Evolutionary conservation across 2,888 invertebrate species (phyloP).

Genomic region (Myopa tessellatipennis): DNA sequence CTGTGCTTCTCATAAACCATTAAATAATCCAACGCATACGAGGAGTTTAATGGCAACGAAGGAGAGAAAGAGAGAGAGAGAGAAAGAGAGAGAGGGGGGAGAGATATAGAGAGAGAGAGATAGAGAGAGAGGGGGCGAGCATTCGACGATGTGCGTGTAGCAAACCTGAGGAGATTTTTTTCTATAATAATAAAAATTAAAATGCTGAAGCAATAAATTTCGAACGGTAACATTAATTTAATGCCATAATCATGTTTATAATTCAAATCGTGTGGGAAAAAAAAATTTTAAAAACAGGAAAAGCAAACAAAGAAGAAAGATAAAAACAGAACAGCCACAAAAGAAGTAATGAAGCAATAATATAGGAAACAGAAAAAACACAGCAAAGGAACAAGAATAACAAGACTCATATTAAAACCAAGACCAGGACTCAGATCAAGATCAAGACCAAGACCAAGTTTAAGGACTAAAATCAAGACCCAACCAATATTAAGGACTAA

Average conservation of each 20-base stretch:
- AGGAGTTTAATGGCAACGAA: background rate
- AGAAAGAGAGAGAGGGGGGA: too few species aligned
- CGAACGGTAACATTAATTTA: slow-evolving; percentile 44
- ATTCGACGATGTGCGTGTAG: too few species aligned
- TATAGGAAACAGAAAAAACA: background rate
- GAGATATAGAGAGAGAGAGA: too few species aligned
- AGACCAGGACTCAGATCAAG: too few species aligned
- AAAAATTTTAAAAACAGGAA: slow-evolving; percentile 25
- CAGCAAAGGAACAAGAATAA: background rate
- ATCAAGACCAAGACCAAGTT: too few species aligned
- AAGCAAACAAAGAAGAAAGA: background rate
- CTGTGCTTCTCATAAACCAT: slow-evolving; percentile 26
- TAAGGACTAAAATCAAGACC: too few species aligned
- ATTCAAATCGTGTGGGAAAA: slow-evolving; percentile 31
- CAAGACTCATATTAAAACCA: too few species aligned
- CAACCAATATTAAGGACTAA: too few species aligned
- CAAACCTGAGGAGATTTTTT: slow-evolving; percentile 29
- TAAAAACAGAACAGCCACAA: background rate
- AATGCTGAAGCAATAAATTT: slow-evolving; percentile 45
- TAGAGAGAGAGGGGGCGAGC: too few species aligned
- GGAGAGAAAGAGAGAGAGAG: background rate
- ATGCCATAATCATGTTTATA: slow-evolving; percentile 27
- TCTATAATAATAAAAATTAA: slow-evolving; percentile 48
- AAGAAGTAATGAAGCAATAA: too few species aligned
- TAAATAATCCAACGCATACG: slow-evolving; percentile 6